Evolutionary conservation across 1,140 invertebrate species (phyloP).

Genomic region (Euura lappo): DNA sequence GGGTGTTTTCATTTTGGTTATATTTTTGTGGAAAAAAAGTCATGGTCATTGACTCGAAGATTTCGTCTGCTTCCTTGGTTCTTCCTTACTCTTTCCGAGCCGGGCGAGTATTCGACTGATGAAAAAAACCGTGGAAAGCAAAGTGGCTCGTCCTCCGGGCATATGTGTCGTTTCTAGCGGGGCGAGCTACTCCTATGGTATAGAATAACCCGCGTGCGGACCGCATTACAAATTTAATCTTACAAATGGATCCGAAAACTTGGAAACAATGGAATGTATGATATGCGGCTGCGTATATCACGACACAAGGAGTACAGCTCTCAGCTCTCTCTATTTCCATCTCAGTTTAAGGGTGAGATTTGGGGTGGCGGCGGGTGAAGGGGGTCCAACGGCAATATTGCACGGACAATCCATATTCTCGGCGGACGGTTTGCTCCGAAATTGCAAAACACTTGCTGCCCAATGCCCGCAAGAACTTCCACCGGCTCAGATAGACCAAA

Average conservation of each 20-base stretch:
- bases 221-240: constrained; percentile 64
- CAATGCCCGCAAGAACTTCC: not conserved
- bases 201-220: constrained; percentile 25
- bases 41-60: not conserved
- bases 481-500: not conserved
- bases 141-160: constrained; percentile 50
- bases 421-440: constrained; percentile 21
- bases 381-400: constrained; percentile 58
- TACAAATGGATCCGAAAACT: constrained; percentile 65
- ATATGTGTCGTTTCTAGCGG: constrained; percentile 50
- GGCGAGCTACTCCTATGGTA: constrained; percentile 26
- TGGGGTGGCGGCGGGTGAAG: constrained; percentile 35
- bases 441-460: constrained; percentile 1
- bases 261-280: constrained; percentile 64
- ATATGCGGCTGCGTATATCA: constrained; percentile 60
- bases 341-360: constrained; percentile 9
- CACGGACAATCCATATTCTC: constrained; percentile 59
- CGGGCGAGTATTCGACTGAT: not conserved
- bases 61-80: not conserved
- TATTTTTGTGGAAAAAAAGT: not conserved
- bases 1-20: not conserved
- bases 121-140: constrained; percentile 31
- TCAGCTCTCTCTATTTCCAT: not conserved
- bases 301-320: constrained; percentile 18
- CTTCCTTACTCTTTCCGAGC: not conserved